These are phyloP conservation scores for Nyctibius bracteatus DNA, from an alignment of 2,113 vertebrate genomes.

Conservation along the genomic window DNA sequence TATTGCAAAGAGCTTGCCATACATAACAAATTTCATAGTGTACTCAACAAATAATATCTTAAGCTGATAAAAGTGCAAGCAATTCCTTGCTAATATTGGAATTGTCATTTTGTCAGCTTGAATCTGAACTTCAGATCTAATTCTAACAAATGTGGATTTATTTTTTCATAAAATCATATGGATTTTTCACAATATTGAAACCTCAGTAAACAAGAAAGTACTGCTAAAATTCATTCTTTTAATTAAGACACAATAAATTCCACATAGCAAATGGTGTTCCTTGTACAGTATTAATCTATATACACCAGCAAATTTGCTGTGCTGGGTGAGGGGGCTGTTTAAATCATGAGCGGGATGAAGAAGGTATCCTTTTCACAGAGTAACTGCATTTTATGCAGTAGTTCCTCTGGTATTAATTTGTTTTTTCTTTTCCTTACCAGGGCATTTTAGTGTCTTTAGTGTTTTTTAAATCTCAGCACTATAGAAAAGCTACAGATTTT, in stretches of 20 bases:
- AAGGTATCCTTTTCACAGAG: slow-evolving; percentile 6
- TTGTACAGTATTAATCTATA: not conserved
- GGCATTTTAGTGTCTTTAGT: not conserved
- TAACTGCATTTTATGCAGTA: slow-evolving; percentile 13
- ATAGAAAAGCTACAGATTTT: slow-evolving; percentile 34
- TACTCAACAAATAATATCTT: not conserved
- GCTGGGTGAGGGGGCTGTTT: not conserved
- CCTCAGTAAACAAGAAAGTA: not conserved
- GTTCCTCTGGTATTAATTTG: not conserved
- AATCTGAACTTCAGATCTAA: not conserved
- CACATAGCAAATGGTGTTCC: not conserved
- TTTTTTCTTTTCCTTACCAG: not conserved
- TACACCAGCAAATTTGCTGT: not conserved
- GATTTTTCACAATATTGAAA: not conserved
- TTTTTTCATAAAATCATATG: not conserved
- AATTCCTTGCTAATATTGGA: not conserved
- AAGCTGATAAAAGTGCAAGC: not conserved
- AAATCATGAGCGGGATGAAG: not conserved
- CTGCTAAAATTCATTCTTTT: not conserved
- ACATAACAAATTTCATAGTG: not conserved
- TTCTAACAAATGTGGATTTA: not conserved
- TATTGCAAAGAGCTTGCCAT: not conserved
- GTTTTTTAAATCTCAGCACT: slow-evolving; percentile 41
- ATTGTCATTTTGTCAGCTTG: not conserved
- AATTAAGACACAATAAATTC: not conserved